Percentiles rank a stretch among this genome's conserved stretches.
These are phyloP conservation scores for Chondrosia reniformis DNA, from an alignment of 37 sponge, comb jelly and placozoan genomes.

Conservation along the genomic window DNA sequence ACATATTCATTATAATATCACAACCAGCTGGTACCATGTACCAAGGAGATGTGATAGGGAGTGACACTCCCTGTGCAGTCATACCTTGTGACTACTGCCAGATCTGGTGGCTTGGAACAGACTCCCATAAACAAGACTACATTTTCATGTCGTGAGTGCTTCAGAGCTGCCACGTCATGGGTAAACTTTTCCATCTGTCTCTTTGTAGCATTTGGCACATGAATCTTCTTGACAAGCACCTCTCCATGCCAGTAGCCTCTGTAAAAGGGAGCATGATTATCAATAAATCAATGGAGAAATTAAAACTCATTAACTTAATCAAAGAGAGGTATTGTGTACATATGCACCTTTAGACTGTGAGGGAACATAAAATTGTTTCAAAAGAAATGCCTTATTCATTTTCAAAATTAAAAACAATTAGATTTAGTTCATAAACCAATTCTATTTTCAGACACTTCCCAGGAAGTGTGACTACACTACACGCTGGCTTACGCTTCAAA, in stretches of 20 bases:
- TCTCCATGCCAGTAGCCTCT: conserved; percentile 94
- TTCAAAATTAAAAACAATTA: no score
- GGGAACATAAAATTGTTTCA: no score
- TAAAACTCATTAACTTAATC: no score
- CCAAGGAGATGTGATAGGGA: background rate
- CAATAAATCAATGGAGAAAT: no score
- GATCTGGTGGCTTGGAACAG: conserved; percentile 71
- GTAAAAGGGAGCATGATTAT: conserved; percentile 24
- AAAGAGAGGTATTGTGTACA: no score
- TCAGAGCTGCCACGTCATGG: conserved; percentile 75
- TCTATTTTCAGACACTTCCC: no score
- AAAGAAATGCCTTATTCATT: no score
- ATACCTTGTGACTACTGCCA: conserved; percentile 90
- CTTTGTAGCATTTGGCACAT: conserved; percentile 62
- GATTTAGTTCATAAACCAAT: no score
- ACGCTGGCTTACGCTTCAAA: no score
- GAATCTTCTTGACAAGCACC: conserved; percentile 80
- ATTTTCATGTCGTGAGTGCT: conserved; percentile 87
- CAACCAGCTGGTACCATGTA: background rate
- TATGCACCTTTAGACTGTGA: no score
- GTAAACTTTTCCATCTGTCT: conserved; percentile 72
- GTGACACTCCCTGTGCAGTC: no score
- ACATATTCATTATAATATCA: background rate
- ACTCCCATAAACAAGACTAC: conserved; percentile 94
- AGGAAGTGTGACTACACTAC: no score